Evolutionary conservation across 2,888 invertebrate species (phyloP), one percentile per base, ranked within the genome.

Genomic region (Graphium colonna): DNA sequence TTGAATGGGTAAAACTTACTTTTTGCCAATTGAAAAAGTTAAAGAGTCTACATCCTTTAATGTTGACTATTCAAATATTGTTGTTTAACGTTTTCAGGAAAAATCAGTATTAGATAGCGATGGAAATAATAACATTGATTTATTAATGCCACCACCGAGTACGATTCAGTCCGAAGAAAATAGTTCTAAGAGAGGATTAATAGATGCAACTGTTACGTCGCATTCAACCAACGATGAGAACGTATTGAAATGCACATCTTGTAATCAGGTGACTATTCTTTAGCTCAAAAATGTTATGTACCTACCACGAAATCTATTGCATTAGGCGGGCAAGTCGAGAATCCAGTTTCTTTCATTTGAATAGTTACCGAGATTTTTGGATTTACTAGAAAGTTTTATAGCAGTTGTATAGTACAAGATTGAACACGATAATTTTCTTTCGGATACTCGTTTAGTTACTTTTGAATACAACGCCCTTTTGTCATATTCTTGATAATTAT

Each of bases 211-310:
- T 7, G 51, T 50, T n/a, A 39, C 31, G 13, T 36, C 41, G 12
- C 40, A 51, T 46, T 31, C 48, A 26, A 18, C 7, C 39, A 41
- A 18, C 36, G 43, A 40, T 28, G 57, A 15, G 53, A 67, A 70
- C 45, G 66, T 72, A 10, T 73, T 68, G 33, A 78, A 73, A 61
- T 81, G 80, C 58, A 59, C 61, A 16, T 61, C 70, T 60, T 81
- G 81, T 56, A 70, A 69, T 61, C 77, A 81, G 75, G 81, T 80
- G 52, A 58, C 47, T 33, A 28, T 48, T 38, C 55, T n/a, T 31
- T 21, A 33, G 50, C 15, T 31, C 44, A 42, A 45, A 41, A 48
- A 44, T 51, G 36, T 44, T n/a, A 38, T 21, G 21, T 21, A 21
- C 21, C 8, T 31, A 31, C 10, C 31, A 12, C 33, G 13, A 44